Base-by-base conservation (phyloP, 2,797 vertebrate genomes). In the Botia kubotai region DNA sequence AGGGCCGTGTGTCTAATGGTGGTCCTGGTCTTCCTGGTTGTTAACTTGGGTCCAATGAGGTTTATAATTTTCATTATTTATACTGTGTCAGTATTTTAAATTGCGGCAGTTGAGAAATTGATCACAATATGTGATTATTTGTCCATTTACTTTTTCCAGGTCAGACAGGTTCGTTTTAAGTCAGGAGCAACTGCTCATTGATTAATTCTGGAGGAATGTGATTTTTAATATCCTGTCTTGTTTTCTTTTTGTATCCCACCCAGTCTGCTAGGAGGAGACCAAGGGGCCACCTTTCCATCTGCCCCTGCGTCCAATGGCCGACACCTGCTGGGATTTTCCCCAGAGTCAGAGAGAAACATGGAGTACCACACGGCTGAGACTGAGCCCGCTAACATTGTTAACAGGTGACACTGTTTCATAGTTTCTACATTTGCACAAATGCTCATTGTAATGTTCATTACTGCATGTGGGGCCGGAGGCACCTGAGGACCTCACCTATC, bases 1-100 rank as follows among this genome's bases (percentile, higher is more conserved):
- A 95, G 95, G 90, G 95, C 94, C 0, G 86, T 98, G 68, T 98
- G 96, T 87, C 95, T 99, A 79, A 96, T 98, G 96, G 93, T 93
- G 72, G 89, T 98, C 72, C 63, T 98, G 91, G 93, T 93, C 74
- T 97, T 98, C 82, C 84, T 98, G 17, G 71, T 96, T 74, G 87
- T 98, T 52, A 98, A 95, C 78, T 92, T 94, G 16, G 95, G 95
- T 79, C 94, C 96, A 16, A 79, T 94, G 85, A 96, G 95, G 98
- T 99, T 91, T 95, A 93, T 13, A 2, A 50, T 46, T 69, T 14
- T n/a, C 2, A 17, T 29, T 2, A 60, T 48, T 33, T 2, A 29
- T 68, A n/a, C 8, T 0, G 26, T 43, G 57, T n/a, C 36, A 19
- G 6, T 60, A 33, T 66, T 66, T 65, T 36, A 53, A 53, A 19